Conservation (phyloP, 2,888 invertebrate species). For the Oxycera nigricornis region DNA sequence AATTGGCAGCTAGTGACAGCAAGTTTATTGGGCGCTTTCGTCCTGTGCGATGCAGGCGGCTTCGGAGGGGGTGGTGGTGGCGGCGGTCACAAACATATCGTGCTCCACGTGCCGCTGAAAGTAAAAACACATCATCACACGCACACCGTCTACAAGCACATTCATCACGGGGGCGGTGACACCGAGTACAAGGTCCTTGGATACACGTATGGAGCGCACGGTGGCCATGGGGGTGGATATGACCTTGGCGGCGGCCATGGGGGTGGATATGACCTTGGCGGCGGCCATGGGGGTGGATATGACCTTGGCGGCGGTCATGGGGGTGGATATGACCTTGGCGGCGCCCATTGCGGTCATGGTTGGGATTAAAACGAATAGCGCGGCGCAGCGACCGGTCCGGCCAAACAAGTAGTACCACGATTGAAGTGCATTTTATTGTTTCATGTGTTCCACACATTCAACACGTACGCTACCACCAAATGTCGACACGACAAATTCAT, state of each 20-base stretch:
- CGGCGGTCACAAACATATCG: constrained; percentile 72
- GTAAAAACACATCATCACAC: constrained; percentile 80
- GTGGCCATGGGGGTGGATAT: constrained; percentile 56
- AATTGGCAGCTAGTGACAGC: constrained; percentile 52
- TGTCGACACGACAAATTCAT: not conserved
- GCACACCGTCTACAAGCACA: constrained; percentile 77
- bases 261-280: constrained; percentile 53
- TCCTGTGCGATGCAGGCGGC: constrained; percentile 58
- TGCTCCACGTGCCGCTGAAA: constrained; percentile 80
- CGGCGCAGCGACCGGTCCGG: not conserved
- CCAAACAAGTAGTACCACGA: constrained; percentile 1
- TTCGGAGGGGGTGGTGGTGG: constrained; percentile 65
- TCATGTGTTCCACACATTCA: too few relatives aligned
- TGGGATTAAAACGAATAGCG: not conserved
- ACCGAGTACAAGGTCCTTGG: constrained; percentile 57
- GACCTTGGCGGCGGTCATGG: constrained; percentile 52
- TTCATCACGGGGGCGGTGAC: constrained; percentile 69
- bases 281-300: constrained; percentile 58
- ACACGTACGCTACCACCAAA: not conserved
- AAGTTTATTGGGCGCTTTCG: constrained; percentile 62
- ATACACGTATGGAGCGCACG: constrained; percentile 55
- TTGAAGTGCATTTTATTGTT: constrained; percentile 17
- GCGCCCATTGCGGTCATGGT: constrained; percentile 28
- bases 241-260: constrained; percentile 71
- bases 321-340: not conserved